These are phyloP conservation scores for honey bee (Apis mellifera) DNA, from an alignment of 1,140 invertebrate genomes.

Conservation along the genomic window Amel_HAv3.1 CM009932.2:14226001-14226500, in stretches of 20 bases:
- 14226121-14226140: not conserved
- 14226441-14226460: slow-evolving; percentile 39
- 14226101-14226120: slow-evolving; percentile 42
- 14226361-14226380: not conserved
- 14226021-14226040: slow-evolving; percentile 56
- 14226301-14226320: no score
- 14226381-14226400: not conserved
- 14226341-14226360: not conserved
- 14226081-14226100: slow-evolving; percentile 42
- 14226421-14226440: not conserved
- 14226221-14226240: no score
- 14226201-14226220: no score
- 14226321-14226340: no score
- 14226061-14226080: slow-evolving; percentile 45
- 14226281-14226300: not conserved
- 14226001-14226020: slow-evolving; percentile 62
- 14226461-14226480: slow-evolving; percentile 42
- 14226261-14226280: no score
- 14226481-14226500: slow-evolving; percentile 43
- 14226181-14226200: no score
- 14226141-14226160: not conserved
- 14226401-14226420: no score
- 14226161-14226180: not conserved
- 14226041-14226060: not conserved
- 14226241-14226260: no score